Percentiles rank a stretch among this genome's conserved stretches.
Evolutionary conservation across 2,888 invertebrate species (phyloP).

Genomic region (Pheosia tremula): DNA sequence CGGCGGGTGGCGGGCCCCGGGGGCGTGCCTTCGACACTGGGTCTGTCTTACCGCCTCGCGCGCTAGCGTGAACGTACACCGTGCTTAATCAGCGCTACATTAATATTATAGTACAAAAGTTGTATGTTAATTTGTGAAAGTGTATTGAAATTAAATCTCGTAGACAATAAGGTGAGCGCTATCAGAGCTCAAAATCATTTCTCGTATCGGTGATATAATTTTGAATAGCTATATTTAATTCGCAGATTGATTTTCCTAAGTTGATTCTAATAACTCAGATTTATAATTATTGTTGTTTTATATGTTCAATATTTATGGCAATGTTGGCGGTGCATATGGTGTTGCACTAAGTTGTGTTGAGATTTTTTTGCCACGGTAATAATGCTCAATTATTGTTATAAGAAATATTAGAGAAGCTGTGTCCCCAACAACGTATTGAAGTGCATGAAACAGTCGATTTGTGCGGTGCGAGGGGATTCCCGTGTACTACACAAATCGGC

Average conservation of each 20-base stretch:
- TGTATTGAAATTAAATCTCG: neutral
- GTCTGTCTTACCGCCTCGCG: neutral
- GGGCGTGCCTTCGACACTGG: constrained; percentile 4
- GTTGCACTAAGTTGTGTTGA: neutral
- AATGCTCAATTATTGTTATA: constrained; percentile 1
- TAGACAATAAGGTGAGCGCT: neutral
- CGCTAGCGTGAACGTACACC: neutral
- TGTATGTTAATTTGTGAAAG: neutral
- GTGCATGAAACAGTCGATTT: too few relatives aligned
- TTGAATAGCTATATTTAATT: neutral
- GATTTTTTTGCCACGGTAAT: neutral
- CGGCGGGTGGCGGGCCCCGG: constrained; percentile 7
- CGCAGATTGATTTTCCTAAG: neutral
- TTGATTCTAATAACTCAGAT: neutral
- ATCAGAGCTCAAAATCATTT: too few relatives aligned
- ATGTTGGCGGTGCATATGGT: neutral
- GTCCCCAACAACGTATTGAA: too few relatives aligned
- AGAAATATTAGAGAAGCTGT: too few relatives aligned
- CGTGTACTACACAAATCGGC: too few relatives aligned
- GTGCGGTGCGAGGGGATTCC: too few relatives aligned
- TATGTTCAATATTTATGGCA: neutral
- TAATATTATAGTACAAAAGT: neutral
- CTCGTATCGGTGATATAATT: neutral
- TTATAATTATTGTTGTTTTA: neutral
- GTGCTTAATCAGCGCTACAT: neutral